phyloP scores from a whole-genome alignment of 30 jellyfish, hydroid and myxozoan species.

The Turritopsis rubra region DNA sequence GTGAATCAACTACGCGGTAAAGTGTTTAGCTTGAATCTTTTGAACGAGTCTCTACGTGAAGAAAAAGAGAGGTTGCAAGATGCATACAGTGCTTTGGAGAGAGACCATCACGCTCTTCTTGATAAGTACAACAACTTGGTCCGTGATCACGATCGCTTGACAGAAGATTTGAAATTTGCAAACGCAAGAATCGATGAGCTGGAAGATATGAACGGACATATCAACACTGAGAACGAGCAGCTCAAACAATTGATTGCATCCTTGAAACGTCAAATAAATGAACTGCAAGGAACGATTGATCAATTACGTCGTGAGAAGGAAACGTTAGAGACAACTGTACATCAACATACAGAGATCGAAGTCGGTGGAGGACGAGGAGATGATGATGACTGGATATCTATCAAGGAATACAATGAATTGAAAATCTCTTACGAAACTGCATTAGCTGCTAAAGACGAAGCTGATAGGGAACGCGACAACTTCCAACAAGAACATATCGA shows the following conservation, averaged over 20 bases:
- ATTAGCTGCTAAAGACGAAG: slow-evolving; percentile 46
- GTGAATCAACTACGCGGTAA: slow-evolving; percentile 47
- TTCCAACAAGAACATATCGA: slow-evolving; percentile 57
- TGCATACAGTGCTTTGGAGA: slow-evolving; percentile 52
- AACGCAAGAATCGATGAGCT: slow-evolving; percentile 64
- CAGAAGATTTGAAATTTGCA: slow-evolving; percentile 65
- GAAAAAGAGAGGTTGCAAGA: slow-evolving; percentile 75
- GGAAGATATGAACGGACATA: slow-evolving; percentile 51
- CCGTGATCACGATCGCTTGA: slow-evolving; percentile 59
- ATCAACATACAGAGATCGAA: slow-evolving; percentile 12
- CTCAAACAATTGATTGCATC: slow-evolving; percentile 48
- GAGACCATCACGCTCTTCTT: slow-evolving; percentile 53
- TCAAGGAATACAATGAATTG: slow-evolving; percentile 64
- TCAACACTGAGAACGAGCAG: slow-evolving; percentile 62
- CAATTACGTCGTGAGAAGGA: slow-evolving; percentile 42
- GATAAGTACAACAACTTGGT: slow-evolving; percentile 54
- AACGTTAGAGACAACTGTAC: slow-evolving; percentile 11
- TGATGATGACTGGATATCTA: slow-evolving; percentile 28
- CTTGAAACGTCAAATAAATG: slow-evolving; percentile 56
- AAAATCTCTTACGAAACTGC: slow-evolving; percentile 44
- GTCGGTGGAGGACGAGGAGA: slow-evolving; percentile 8
- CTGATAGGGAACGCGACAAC: slow-evolving; percentile 74
- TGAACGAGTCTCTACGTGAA: slow-evolving; percentile 62
- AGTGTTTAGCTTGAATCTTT: slow-evolving; percentile 40
- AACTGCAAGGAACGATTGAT: slow-evolving; percentile 50